phyloP scores from a whole-genome alignment of 2,797 vertebrate species.

The Rhinoraja longicauda region DNA sequence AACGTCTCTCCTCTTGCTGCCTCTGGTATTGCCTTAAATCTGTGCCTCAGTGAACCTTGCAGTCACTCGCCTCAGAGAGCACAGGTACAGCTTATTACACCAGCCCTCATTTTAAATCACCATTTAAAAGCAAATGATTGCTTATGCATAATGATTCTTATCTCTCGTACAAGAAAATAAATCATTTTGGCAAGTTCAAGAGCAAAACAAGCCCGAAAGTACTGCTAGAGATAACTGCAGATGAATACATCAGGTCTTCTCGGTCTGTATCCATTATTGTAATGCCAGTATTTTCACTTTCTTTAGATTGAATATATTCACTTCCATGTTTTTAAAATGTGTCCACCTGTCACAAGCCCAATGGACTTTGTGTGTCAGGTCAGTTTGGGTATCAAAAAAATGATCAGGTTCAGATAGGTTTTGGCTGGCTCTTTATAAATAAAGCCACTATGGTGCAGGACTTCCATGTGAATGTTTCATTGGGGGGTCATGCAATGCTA shows the following conservation, averaged over 20 bases:
- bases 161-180: neutral
- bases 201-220: neutral
- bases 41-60: too few species aligned
- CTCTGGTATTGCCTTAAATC: too few species aligned
- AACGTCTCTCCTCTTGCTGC: too few species aligned
- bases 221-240: neutral
- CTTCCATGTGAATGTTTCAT: too few species aligned
- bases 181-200: slow-evolving; percentile 5
- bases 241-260: neutral
- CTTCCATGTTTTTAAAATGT: neutral
- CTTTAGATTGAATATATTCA: neutral
- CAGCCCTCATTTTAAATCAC: neutral
- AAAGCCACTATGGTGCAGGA: too few species aligned
- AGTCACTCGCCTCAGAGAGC: neutral
- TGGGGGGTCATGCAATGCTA: too few species aligned
- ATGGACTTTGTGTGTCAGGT: too few species aligned
- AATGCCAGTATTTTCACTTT: neutral
- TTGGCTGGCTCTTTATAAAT: too few species aligned
- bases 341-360: too few species aligned
- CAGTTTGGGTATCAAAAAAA: too few species aligned
- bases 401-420: too few species aligned
- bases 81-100: neutral
- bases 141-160: neutral
- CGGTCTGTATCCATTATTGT: neutral
- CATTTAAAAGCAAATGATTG: neutral